Conservation (phyloP, 2,888 invertebrate species). For the Bembecia ichneumoniformis region DNA sequence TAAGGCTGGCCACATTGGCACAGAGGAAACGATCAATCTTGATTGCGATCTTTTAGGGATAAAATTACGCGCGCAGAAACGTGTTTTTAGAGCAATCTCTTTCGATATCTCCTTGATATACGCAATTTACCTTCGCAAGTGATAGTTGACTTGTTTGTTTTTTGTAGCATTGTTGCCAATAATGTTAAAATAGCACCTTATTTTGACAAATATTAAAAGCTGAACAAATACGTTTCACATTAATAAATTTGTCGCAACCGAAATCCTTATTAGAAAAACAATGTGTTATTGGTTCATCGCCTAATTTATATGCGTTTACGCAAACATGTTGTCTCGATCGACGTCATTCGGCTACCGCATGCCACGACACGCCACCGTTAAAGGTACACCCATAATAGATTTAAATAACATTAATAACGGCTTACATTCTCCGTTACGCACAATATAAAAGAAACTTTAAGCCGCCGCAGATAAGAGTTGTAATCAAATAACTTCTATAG, state of each 20-base stretch:
- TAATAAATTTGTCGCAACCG: too few relatives aligned
- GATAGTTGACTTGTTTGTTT: conserved; percentile 2
- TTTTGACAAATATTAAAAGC: conserved; percentile 5
- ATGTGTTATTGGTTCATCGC: conserved; percentile 17
- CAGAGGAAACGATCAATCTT: conserved; percentile 32
- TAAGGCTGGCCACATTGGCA: conserved; percentile 9
- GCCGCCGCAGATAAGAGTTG: fast-evolving
- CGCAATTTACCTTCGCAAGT: not conserved
- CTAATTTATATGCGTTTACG: conserved; percentile 39
- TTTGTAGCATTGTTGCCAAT: not conserved
- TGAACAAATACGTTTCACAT: too few relatives aligned
- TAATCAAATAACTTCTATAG: not conserved
- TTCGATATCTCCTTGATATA: not conserved
- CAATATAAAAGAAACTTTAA: conserved; percentile 18
- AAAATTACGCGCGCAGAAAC: conserved; percentile 21
- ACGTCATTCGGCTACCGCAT: conserved; percentile 51
- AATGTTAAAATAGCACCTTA: not conserved
- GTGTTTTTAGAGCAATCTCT: conserved; percentile 18
- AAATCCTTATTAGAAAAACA: not conserved
- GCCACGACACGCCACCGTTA: conserved; percentile 31
- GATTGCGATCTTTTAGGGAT: conserved; percentile 31
- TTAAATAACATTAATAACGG: conserved; percentile 24
- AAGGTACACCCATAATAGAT: conserved; percentile 67
- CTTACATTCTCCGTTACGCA: conserved; percentile 14
- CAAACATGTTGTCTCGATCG: conserved; percentile 55